Evolutionary conservation across 1,140 invertebrate genomes (phyloP), one percentile per base, ranked within the genome.

Genomic region (Drosophila santomea): DNA sequence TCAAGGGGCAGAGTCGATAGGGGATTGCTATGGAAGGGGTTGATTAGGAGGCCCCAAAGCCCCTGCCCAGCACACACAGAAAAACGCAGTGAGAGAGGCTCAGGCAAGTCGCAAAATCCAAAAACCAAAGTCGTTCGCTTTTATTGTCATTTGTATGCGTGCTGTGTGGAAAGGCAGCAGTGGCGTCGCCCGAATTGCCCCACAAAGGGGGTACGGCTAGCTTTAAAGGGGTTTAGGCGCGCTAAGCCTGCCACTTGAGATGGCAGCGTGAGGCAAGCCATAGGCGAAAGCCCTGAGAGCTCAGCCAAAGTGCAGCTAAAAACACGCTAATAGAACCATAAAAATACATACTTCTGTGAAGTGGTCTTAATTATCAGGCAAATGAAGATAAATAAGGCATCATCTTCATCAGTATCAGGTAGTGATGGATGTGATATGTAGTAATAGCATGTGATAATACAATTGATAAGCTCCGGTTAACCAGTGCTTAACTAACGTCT

Each of bases 141-240:
- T 88, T 88, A 88, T 88, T 88, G 80, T 88, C 84, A 80, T 89
- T 89, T 83, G 79, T 76, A 88, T 89, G 82, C 83, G 79, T 76
- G 59, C 61, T 50, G 63, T 6, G 45, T 12, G 17, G 12, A 50
- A 20, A 39, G 23, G 43, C 4, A 8, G 6, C 41, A 14, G 17
- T 1, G 47, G 2, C 32, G 38, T 10, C 10, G 57, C 12, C 0
- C 28, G 54, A 14, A 15, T 3, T 12, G n/a, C 11, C 14, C 15
- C 11, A 4, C 38, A 2, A 23, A 14, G 54, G 45, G 45, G 20
- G 15, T 10, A 15, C 5, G 14, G 20, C 4, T 15, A 20, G 11
- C 1, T 23, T 11, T 10, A 28, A 15, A n/a, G 47, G 25, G 48
- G n/a, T 1, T n/a, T 17, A 11, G 20, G 61, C 48, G 35, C 10